Conservation (phyloP, 2,888 invertebrate species). For the Syrphus vitripennis region DNA sequence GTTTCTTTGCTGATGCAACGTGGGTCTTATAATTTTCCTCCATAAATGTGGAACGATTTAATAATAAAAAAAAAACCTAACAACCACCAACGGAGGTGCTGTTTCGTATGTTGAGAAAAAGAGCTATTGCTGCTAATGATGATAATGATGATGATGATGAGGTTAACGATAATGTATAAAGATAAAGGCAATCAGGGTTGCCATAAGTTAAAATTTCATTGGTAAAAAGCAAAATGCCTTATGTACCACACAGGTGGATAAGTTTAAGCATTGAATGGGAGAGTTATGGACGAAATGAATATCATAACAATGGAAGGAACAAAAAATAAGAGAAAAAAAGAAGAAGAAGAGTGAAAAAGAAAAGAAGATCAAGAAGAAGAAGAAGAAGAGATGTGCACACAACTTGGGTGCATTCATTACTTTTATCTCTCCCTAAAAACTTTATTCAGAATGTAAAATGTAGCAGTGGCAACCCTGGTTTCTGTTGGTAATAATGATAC, state of each 20-base stretch:
- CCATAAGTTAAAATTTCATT: background rate
- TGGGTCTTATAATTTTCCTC: slow-evolving; percentile 23
- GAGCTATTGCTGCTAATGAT: background rate
- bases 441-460: background rate
- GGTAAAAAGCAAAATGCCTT: too few species aligned
- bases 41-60: slow-evolving; percentile 22
- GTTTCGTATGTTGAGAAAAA: slow-evolving; percentile 15
- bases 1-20: slow-evolving; percentile 8
- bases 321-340: too few species aligned
- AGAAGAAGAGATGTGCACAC: too few species aligned
- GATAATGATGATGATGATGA: background rate
- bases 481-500: slow-evolving; percentile 53
- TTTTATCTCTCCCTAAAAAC: too few species aligned
- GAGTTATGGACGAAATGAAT: too few species aligned
- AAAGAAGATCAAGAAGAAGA: too few species aligned
- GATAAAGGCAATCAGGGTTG: background rate
- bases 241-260: too few species aligned
- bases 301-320: too few species aligned
- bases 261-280: too few species aligned
- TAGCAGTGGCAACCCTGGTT: background rate
- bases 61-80: background rate
- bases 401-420: too few species aligned
- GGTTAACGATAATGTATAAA: slow-evolving; percentile 39
- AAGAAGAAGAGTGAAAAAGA: too few species aligned
- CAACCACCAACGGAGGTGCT: background rate